Evolutionary conservation across 2,888 invertebrate genomes (phyloP).

Genomic region (Sympetrum striolatum): DNA sequence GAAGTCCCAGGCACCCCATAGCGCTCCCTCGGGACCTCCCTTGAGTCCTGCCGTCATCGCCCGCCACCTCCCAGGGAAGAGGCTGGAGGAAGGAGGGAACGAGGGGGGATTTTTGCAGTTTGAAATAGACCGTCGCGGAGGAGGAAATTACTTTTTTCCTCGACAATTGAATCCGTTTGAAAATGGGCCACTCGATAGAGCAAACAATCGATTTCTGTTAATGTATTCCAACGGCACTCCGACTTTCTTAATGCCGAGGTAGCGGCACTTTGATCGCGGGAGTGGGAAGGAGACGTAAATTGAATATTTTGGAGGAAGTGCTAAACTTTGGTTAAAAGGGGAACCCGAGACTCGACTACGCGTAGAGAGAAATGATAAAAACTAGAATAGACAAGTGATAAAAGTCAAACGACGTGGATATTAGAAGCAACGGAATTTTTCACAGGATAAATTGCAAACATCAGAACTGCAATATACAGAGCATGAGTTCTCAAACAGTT

Average conservation of each 20-base stretch:
- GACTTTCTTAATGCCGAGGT: background rate
- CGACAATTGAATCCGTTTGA: background rate
- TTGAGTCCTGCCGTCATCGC: background rate
- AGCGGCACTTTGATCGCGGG: background rate
- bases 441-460: too few relatives aligned
- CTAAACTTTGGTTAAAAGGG: too few relatives aligned
- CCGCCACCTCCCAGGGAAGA: background rate
- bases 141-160: background rate
- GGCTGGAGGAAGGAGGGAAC: background rate
- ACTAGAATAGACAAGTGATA: too few relatives aligned
- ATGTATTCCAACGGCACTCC: background rate
- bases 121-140: background rate
- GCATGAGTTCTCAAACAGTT: too few relatives aligned
- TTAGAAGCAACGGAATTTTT: too few relatives aligned
- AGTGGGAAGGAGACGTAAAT: too few relatives aligned
- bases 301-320: too few relatives aligned
- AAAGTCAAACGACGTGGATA: too few relatives aligned
- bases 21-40: conserved; percentile 29
- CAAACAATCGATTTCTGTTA: background rate
- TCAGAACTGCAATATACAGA: too few relatives aligned
- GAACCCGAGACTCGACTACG: too few relatives aligned
- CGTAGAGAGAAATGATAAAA: too few relatives aligned
- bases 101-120: background rate
- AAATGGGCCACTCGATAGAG: background rate
- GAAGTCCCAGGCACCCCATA: conserved; percentile 13